phyloP scores from a whole-genome alignment of 2,113 vertebrate species.

The Drymodes brunneopygia region DNA sequence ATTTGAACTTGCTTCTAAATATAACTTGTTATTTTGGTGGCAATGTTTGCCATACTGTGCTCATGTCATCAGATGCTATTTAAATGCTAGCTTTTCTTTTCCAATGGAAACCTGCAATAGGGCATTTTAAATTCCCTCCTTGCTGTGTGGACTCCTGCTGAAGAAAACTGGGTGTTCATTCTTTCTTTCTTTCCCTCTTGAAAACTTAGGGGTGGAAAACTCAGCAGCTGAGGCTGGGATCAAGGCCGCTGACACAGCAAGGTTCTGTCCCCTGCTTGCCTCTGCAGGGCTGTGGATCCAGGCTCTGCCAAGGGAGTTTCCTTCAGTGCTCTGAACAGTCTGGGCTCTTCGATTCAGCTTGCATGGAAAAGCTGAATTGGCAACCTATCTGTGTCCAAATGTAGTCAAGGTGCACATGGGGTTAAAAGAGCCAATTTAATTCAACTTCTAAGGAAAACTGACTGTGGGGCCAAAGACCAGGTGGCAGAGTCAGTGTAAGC shows the following conservation, averaged over 20 bases:
- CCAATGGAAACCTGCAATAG: neutral
- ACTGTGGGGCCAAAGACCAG: neutral
- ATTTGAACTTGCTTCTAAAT: neutral
- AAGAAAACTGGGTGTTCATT: neutral
- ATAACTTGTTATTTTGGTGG: neutral
- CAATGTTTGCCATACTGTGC: neutral
- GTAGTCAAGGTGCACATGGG: accelerated
- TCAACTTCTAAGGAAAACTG: neutral
- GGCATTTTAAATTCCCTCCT: neutral
- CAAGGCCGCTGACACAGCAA: accelerated
- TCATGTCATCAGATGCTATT: neutral
- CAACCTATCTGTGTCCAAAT: neutral
- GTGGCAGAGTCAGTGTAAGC: neutral
- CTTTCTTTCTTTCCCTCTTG: neutral
- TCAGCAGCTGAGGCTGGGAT: neutral
- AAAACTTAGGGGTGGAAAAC: neutral
- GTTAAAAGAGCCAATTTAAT: neutral
- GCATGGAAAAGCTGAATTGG: neutral
- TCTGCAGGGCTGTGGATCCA: too few species aligned
- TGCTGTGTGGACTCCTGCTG: neutral
- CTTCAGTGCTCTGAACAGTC: too few species aligned
- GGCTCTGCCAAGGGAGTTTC: neutral
- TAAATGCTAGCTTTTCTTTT: neutral
- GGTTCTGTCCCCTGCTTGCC: accelerated
- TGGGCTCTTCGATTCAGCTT: too few species aligned